Base-by-base conservation (phyloP, 2,113 vertebrate genomes). In the Passerina amoena region DNA sequence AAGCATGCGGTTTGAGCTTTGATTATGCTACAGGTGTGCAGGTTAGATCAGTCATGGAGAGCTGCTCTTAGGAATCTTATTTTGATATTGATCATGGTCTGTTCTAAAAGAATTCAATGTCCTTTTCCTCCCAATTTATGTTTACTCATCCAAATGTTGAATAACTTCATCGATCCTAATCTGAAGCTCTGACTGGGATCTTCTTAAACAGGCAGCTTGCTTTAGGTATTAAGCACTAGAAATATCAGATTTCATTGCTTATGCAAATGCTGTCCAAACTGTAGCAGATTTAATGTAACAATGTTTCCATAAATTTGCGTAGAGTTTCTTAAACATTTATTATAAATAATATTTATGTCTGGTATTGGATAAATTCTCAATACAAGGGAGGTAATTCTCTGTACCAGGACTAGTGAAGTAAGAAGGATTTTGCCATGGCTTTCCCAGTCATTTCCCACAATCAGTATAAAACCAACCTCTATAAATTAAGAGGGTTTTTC, bases 211-310 rank as follows among this genome's bases (percentile, higher is more conserved):
- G 12, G 5, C 9, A 83, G 11, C 5, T 80, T 56, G 4, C 12
- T 63, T 72, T 53, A 69, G 37, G 18, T 47, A 60, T 60, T 37
- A 50, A 50, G 31, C 17, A 68, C 10, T 12, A 54, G 20, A 82
- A 19, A 75, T 12, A 64, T 0, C 22, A 61, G 11, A 40, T 77
- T 80, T 69, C 3, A 14, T 38, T 35, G 50, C 16, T 48, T 68
- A 35, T 28, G 11, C 27, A 72, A 76, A 57, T 0, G 0, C 4
- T 65, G 2, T 22, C 13, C 44, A 80, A 86, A 5, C 6, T 53
- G 4, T 16, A 60, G 31, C 37, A 76, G 6, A 60, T 86, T 57
- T 77, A 65, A 31, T 45, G 22, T 45, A 73, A 7, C 6, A 30
- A 3, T n/a, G 5, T 45, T 80, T 38, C 13, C 6, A 21, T 31